These are phyloP conservation scores for Lethenteron reissneri DNA, from an alignment of 2,113 vertebrate genomes.

Conservation along the genomic window DNA sequence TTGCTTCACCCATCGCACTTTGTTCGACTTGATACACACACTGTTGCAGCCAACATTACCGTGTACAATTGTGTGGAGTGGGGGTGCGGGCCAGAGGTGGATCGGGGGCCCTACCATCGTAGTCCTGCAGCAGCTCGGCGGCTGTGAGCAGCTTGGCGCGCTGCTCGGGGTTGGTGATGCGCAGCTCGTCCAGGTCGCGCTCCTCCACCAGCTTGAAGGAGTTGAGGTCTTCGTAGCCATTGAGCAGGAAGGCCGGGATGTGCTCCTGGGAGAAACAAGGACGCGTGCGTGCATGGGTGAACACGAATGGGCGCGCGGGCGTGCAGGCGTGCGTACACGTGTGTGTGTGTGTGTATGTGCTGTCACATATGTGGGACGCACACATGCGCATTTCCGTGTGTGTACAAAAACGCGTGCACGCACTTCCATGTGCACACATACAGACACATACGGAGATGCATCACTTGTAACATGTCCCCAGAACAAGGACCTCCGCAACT, in stretches of 20 bases:
- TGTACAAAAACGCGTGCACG: neutral
- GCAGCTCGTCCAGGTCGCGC: constrained; percentile 86
- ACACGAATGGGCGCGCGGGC: too few relatives aligned
- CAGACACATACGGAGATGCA: neutral
- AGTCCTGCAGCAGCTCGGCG: constrained; percentile 80
- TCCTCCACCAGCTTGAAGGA: constrained; percentile 91
- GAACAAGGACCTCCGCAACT: too few relatives aligned
- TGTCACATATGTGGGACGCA: neutral
- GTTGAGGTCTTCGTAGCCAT: constrained; percentile 91
- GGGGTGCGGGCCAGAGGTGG: neutral
- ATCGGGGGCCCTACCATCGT: constrained; percentile 51
- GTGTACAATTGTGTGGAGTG: too few relatives aligned
- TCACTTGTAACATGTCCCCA: neutral
- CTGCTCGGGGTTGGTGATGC: constrained; percentile 77
- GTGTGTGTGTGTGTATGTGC: neutral
- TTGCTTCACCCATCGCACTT: too few relatives aligned
- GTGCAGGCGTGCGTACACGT: too few relatives aligned
- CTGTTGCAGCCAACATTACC: too few relatives aligned
- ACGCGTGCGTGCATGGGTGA: too few relatives aligned
- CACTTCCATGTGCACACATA: neutral
- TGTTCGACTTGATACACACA: too few relatives aligned
- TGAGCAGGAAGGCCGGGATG: constrained; percentile 94
- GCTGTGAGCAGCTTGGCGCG: constrained; percentile 75
- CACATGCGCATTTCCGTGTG: neutral
- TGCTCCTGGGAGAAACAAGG: constrained; percentile 38